Conservation (phyloP, 2,797 vertebrate species). For the Semotilus atromaculatus region DNA sequence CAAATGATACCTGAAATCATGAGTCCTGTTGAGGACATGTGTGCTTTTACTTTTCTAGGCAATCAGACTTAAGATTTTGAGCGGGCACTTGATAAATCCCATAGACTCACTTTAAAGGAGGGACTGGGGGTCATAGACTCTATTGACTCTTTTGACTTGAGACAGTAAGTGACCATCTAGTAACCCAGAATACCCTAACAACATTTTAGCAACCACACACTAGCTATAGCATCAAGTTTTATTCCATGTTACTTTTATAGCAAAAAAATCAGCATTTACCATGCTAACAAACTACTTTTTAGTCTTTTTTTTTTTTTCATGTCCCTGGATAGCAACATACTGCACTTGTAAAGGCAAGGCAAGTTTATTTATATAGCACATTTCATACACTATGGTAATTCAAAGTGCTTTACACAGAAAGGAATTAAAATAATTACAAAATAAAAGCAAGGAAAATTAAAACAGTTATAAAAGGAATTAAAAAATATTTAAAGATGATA, state of each 20-base stretch:
- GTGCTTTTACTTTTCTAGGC: neutral
- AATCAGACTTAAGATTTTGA: neutral
- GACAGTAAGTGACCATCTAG: neutral
- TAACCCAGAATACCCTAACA: neutral
- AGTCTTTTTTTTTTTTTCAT: neutral
- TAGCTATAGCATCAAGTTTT: neutral
- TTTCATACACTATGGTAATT: too few species aligned
- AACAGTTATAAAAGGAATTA: too few species aligned
- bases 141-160: neutral
- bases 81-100: neutral
- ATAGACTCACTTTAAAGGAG: neutral
- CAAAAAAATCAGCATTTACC: neutral
- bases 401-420: too few species aligned
- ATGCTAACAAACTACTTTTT: neutral
- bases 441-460: too few species aligned
- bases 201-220: neutral
- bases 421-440: too few species aligned
- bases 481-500: too few species aligned
- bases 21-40: neutral
- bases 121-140: neutral
- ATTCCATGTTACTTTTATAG: neutral
- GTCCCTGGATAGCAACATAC: neutral
- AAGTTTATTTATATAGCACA: too few species aligned
- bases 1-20: neutral
- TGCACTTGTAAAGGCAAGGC: constrained; percentile 5